Base-by-base conservation (phyloP, 2,113 vertebrate species). In the Sapajus apella region DNA sequence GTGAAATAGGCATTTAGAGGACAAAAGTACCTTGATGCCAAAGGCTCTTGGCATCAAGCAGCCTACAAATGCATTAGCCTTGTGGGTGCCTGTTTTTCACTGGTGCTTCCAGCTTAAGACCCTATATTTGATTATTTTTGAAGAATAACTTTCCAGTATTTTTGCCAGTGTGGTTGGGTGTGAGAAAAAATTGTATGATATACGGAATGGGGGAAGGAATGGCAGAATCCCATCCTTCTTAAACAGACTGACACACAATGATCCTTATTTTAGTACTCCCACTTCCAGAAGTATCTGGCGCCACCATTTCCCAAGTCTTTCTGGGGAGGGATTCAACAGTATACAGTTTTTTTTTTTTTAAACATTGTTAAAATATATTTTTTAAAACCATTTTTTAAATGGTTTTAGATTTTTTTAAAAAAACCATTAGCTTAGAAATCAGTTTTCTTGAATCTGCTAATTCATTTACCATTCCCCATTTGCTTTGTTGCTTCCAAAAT, bases 391-490 rank as follows among this genome's bases (percentile, higher is more conserved):
- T 52, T 52, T 52, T 52, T 17, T 16, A 52, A 17, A 52, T 35
- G 40, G 18, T 83, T 66, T 87, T 45, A 9, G 3, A 30, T 50
- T 82, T 82, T 55, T 43, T 86, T 86, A n/a, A n/a, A n/a, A n/a
- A n/a, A 18, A 58, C 47, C 5, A 21, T 2, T 70, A 61, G 50
- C 50, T 90, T 83, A 79, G 64, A 87, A 87, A 8, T 13, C 27
- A 40, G 14, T 84, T 92, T 88, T 93, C 86, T 80, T 90, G 37
- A 93, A 45, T 79, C n/a, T 80, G 73, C 32, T 37, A 64, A 90
- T 86, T 86, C 81, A 90, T 80, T 79, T 72, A 11, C 10, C 6
- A 47, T 80, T 43, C 17, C 17, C 70, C 21, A 45, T 64, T 37
- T 37, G 52, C 68, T 77, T 92, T 47, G 56, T 50, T 92, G 20